phyloP scores from a whole-genome alignment of 2,113 vertebrate genomes.

The Nibea albiflora region DNA sequence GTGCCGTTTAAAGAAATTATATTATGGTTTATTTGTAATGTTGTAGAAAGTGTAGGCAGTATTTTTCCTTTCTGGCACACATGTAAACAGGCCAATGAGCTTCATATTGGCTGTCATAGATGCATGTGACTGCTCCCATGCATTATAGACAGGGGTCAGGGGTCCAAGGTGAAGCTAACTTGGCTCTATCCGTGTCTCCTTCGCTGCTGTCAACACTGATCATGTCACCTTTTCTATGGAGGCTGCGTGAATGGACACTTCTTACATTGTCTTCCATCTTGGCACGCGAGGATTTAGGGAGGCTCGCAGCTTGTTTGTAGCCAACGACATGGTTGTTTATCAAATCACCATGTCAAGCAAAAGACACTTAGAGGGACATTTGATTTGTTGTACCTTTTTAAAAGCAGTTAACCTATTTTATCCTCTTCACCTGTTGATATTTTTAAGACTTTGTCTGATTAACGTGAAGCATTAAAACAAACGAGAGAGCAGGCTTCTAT shows the following conservation, averaged over 20 bases:
- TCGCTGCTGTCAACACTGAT: slow-evolving; percentile 73
- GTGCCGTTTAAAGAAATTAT: background rate
- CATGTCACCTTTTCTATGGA: slow-evolving; percentile 57
- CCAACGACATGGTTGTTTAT: slow-evolving; percentile 33
- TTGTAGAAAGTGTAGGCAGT: background rate
- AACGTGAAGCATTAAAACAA: slow-evolving; percentile 36
- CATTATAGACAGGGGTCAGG: slow-evolving; percentile 54
- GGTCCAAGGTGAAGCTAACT: slow-evolving; percentile 71
- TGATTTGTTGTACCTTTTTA: slow-evolving; percentile 45
- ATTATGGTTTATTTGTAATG: background rate
- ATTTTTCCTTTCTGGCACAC: slow-evolving; percentile 2
- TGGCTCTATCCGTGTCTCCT: slow-evolving; percentile 63
- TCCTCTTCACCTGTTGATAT: slow-evolving; percentile 67
- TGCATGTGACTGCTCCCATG: slow-evolving; percentile 45
- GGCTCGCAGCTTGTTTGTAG: slow-evolving; percentile 27
- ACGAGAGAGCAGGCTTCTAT: background rate
- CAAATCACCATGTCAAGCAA: slow-evolving; percentile 25
- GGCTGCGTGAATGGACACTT: slow-evolving; percentile 47
- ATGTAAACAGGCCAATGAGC: slow-evolving; percentile 30
- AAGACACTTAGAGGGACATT: background rate
- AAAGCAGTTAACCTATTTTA: slow-evolving; percentile 42
- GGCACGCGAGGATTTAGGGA: slow-evolving; percentile 34
- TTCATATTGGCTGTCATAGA: slow-evolving; percentile 44
- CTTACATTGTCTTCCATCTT: slow-evolving; percentile 39
- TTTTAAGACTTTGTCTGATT: slow-evolving; percentile 51